phyloP scores from a whole-genome alignment of 2,113 vertebrate species.

The Sinocyclocheilus maitianheensis region DNA sequence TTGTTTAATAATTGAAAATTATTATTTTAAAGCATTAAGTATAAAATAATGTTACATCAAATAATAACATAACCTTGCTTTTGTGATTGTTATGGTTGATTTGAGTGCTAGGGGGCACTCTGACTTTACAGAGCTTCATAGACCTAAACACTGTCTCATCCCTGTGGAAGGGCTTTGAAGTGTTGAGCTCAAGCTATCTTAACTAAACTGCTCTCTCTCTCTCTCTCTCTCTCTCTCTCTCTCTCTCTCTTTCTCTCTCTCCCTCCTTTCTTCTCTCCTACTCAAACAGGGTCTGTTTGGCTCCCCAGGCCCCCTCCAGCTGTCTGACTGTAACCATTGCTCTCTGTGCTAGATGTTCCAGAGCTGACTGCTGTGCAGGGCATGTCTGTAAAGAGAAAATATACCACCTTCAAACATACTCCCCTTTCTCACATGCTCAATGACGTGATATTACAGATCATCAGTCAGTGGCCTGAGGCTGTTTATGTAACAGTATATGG shows the following conservation, averaged over 20 bases:
- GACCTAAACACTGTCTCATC: conserved; percentile 32
- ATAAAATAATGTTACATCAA: background rate
- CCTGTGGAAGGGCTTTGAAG: conserved; percentile 32
- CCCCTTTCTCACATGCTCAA: background rate
- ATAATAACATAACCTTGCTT: background rate
- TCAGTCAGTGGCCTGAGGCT: background rate
- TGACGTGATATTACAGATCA: conserved; percentile 7
- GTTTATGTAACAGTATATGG: conserved; percentile 11
- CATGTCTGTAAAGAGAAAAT: conserved; percentile 33
- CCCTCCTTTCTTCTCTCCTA: background rate
- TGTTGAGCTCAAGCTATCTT: background rate
- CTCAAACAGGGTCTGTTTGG: conserved; percentile 75
- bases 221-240: background rate
- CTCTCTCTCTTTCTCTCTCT: background rate
- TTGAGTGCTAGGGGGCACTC: conserved; percentile 45
- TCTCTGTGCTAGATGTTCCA: conserved; percentile 49
- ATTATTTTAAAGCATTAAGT: background rate
- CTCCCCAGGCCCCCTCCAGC: conserved; percentile 76
- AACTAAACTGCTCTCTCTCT: conserved; percentile 7
- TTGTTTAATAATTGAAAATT: too few species aligned
- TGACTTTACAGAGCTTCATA: conserved; percentile 37
- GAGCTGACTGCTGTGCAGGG: conserved; percentile 27
- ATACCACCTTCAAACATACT: conserved; percentile 1
- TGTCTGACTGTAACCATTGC: conserved; percentile 29
- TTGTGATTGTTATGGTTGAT: conserved; percentile 31